Conservation (phyloP, 2,113 vertebrate species). For the Carollia perspicillata region DNA sequence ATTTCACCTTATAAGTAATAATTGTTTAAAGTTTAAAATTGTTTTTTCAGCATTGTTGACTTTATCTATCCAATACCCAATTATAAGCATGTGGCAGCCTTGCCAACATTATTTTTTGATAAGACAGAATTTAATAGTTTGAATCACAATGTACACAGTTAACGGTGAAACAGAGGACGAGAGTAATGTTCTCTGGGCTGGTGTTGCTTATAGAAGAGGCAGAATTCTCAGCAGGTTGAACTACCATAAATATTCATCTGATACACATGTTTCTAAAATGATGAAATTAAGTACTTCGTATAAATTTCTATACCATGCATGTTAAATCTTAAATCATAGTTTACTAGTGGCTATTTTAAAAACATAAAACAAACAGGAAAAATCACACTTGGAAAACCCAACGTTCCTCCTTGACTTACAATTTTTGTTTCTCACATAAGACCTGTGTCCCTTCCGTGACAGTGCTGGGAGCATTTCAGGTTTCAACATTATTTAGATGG, state of each 20-base stretch:
- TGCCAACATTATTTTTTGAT: background rate
- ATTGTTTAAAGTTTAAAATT: background rate
- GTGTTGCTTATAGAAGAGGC: background rate
- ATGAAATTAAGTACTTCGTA: background rate
- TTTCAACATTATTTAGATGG: background rate
- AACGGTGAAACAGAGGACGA: background rate
- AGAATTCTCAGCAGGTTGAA: background rate
- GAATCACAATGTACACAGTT: background rate
- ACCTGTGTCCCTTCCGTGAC: background rate
- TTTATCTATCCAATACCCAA: background rate
- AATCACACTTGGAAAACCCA: background rate
- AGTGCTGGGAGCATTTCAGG: background rate
- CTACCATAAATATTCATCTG: background rate
- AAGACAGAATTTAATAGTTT: background rate
- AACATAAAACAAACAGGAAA: background rate
- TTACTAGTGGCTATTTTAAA: background rate
- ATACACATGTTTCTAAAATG: background rate
- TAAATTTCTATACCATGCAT: background rate
- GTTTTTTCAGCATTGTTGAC: background rate
- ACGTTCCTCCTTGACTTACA: background rate
- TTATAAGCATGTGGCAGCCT: background rate
- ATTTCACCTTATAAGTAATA: background rate
- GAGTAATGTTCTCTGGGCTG: background rate
- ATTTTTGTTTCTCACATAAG: background rate
- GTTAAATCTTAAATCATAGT: background rate